Percentiles rank a stretch among this genome's conserved stretches.
Conservation (phyloP, 1,140 invertebrate species). For the Drosophila parabipectinata region DNA sequence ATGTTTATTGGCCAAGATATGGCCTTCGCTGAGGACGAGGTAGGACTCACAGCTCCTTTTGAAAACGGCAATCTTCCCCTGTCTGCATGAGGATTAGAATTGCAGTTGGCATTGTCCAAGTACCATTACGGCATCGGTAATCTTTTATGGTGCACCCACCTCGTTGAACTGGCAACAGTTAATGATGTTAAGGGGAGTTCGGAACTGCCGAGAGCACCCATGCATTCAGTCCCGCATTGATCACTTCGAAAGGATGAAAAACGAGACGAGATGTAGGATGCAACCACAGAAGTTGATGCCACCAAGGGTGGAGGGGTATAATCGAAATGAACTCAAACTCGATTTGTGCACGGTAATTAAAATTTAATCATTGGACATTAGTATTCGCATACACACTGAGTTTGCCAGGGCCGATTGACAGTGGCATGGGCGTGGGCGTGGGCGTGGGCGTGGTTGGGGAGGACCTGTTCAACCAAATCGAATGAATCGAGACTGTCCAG, state of each 20-base stretch:
- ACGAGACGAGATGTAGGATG: constrained; percentile 53
- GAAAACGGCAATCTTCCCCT: not conserved
- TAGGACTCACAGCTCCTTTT: not conserved
- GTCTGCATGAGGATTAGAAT: not conserved
- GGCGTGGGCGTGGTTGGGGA: not conserved
- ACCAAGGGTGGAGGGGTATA: constrained; percentile 21
- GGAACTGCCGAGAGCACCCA: constrained; percentile 33
- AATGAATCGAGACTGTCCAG: constrained; percentile 5
- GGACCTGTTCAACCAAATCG: constrained; percentile 9
- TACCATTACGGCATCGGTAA: not conserved
- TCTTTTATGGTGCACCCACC: constrained; percentile 17
- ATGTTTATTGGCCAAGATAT: no score
- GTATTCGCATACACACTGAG: constrained; percentile 51
- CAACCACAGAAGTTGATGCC: constrained; percentile 28
- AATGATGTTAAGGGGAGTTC: constrained; percentile 64
- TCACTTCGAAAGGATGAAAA: constrained; percentile 65
- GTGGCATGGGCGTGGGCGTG: not conserved
- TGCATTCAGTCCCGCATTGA: constrained; percentile 45
- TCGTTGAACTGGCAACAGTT: constrained; percentile 66
- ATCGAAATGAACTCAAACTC: constrained; percentile 59
- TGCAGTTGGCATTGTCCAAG: constrained; percentile 13
- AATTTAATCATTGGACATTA: constrained; percentile 82
- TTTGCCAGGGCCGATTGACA: constrained; percentile 13
- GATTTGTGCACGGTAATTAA: constrained; percentile 80
- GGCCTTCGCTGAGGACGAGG: no score